These are phyloP conservation scores for Drosophila paracracens DNA, from an alignment of 2,888 invertebrate species.

Conservation along the genomic window DNA sequence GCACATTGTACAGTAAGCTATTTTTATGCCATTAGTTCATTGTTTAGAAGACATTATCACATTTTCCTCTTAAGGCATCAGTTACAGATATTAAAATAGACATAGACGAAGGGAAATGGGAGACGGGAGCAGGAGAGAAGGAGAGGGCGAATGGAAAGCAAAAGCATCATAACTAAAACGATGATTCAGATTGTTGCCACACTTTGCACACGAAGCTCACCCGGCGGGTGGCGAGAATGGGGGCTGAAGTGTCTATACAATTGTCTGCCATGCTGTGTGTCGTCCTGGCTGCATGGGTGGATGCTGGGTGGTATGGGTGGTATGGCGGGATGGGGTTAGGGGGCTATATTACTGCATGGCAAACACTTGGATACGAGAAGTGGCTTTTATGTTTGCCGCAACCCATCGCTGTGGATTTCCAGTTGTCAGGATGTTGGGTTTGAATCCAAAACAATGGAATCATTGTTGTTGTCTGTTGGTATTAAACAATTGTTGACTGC, in stretches of 20 bases:
- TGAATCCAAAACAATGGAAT: conserved; percentile 67
- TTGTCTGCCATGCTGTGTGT: conserved; percentile 26
- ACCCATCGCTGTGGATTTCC: conserved; percentile 55
- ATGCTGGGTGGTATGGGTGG: conserved; percentile 1
- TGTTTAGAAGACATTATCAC: conserved; percentile 78
- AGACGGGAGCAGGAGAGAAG: not conserved
- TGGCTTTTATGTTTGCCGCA: conserved; percentile 66
- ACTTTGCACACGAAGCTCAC: conserved; percentile 60
- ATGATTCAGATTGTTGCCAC: conserved; percentile 78
- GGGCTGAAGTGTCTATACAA: conserved; percentile 46
- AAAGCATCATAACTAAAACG: conserved; percentile 61
- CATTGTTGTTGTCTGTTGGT: conserved; percentile 42
- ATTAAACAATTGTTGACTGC: conserved; percentile 66
- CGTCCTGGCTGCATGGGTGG: not conserved
- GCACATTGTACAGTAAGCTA: conserved; percentile 54
- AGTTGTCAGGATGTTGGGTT: conserved; percentile 70
- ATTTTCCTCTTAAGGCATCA: conserved; percentile 78
- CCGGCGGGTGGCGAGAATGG: conserved; percentile 28
- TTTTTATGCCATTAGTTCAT: conserved; percentile 71
- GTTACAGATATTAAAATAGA: conserved; percentile 63
- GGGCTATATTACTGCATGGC: conserved; percentile 32
- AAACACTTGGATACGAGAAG: conserved; percentile 76
- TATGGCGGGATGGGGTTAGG: not conserved
- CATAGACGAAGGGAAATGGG: conserved; percentile 10
- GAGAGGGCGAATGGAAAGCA: conserved; percentile 1